A percentile compares a stretch with the other conserved stretches of the same genome.
These are phyloP conservation scores for Cairina moschata DNA, from an alignment of 2,113 vertebrate species.

Conservation along the genomic window DNA sequence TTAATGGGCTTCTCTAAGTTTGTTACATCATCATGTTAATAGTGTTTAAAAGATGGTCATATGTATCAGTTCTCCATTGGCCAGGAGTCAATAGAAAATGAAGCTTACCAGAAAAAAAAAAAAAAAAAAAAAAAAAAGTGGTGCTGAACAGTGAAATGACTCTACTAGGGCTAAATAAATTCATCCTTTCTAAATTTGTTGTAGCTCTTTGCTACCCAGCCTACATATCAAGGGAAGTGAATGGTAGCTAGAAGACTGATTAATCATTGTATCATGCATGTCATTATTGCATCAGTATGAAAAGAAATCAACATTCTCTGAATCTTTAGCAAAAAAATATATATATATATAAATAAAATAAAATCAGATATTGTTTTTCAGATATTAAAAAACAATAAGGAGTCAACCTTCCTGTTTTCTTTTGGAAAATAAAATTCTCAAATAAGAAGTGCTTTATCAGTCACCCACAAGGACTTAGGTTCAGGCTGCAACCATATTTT, in stretches of 20 bases:
- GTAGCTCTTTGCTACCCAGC: neutral
- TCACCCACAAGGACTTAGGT: fast-evolving
- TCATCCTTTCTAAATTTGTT: neutral
- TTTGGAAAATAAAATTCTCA: neutral
- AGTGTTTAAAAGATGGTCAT: neutral
- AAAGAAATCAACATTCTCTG: neutral
- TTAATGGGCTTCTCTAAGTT: constrained; percentile 10
- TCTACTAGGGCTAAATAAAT: neutral
- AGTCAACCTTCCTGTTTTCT: neutral
- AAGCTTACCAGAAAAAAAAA: neutral
- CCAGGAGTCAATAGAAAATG: neutral
- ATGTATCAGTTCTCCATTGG: neutral
- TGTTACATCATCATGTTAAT: constrained; percentile 20
- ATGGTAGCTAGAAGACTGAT: neutral
- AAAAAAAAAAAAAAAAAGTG: neutral
- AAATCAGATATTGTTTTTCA: neutral
- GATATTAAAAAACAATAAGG: neutral
- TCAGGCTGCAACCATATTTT: neutral
- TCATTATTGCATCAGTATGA: neutral
- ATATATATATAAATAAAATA: neutral
- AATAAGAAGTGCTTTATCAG: neutral
- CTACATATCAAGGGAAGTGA: neutral
- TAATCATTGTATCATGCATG: neutral
- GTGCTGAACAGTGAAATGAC: neutral
- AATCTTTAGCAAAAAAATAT: neutral